A percentile compares a stretch with the other conserved stretches of the same genome.
Evolutionary conservation across 30 jellyfish, hydroid and myxozoan genomes (phyloP).

Genomic region (Hydra vulgaris): DNA sequence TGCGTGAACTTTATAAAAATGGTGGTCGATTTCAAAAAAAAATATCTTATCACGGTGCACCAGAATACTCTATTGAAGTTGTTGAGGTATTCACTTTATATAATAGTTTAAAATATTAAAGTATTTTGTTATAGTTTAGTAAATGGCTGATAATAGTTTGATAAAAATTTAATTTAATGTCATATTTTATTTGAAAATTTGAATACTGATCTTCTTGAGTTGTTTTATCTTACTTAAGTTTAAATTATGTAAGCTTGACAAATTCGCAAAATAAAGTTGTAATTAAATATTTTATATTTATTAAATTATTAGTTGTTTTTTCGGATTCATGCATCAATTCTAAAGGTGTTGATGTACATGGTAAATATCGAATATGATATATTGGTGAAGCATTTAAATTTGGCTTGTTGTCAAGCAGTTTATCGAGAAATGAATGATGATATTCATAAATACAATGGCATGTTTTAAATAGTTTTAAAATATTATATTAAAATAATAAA

Average conservation of each 20-base stretch:
- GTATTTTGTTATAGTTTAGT: too few species aligned
- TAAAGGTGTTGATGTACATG: constrained; percentile 26
- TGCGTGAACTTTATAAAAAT: constrained; percentile 53
- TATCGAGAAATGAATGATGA: constrained; percentile 8
- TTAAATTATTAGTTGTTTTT: constrained; percentile 48
- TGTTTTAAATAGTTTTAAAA: background rate
- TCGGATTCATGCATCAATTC: constrained; percentile 68
- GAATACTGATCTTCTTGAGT: too few species aligned
- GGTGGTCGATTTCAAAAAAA: constrained; percentile 68
- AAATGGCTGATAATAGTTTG: too few species aligned
- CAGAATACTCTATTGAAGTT: constrained; percentile 79
- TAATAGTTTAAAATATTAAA: background rate
- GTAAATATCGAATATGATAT: constrained; percentile 37
- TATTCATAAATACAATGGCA: constrained; percentile 6
- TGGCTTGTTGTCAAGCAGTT: constrained; percentile 4
- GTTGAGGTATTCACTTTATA: constrained; percentile 37
- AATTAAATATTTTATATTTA: too few species aligned
- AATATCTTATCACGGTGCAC: constrained; percentile 79
- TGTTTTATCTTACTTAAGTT: too few species aligned
- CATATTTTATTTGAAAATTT: too few species aligned
- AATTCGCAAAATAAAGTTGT: too few species aligned
- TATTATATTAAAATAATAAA: too few species aligned
- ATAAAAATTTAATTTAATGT: too few species aligned
- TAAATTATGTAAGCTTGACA: too few species aligned
- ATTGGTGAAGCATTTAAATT: constrained; percentile 40